Evolutionary conservation across 2,888 invertebrate species (phyloP), one percentile per base, ranked within the genome.

Genomic region (Copidosoma aretas): DNA sequence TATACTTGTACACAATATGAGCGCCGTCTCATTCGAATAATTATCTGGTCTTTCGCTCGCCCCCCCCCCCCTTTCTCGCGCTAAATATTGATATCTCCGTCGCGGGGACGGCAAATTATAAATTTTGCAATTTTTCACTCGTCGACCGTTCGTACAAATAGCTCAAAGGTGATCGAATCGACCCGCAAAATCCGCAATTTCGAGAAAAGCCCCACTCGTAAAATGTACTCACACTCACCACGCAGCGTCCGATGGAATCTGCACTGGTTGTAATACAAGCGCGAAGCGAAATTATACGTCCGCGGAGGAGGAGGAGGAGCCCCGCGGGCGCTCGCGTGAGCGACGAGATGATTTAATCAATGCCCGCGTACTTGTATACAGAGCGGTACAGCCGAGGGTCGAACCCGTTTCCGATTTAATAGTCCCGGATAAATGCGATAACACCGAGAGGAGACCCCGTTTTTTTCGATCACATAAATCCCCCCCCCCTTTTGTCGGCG

Each of bases 401-500:
- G 71, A 71, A 71, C 71, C 68, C 68, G 68, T 71, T 71, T 63
- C n/a, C 71, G 71, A 71, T 71, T 68, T 63, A 68, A 71, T 65
- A 63, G 65, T 62, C 46, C n/a, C 65, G 52, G 70, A 70, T 70
- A 70, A 70, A 64, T 70, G 57, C 57, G 65, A 60, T 43, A 56
- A 32, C 32, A 43, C 43, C 21, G 25, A 19, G 49, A 32, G 32
- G 54, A 52, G 39, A 56, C 25, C 58, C 49, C 62, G 63, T 67
- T 64, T 67, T 32, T 71, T 71, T 67, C 43, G 60, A 71, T 71
- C 67, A 64, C 67, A 67, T 71, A 71, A 71, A 71, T 70, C 60
- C 57, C 52, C 67, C 61, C 67, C 60, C 57, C 52, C 67, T 64
- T 71, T 68, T 68, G 71, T 71, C 71, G 71, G 71, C 60, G 52